Conservation (phyloP, 1,140 invertebrate genomes). For the Drosophila obscura region DNA sequence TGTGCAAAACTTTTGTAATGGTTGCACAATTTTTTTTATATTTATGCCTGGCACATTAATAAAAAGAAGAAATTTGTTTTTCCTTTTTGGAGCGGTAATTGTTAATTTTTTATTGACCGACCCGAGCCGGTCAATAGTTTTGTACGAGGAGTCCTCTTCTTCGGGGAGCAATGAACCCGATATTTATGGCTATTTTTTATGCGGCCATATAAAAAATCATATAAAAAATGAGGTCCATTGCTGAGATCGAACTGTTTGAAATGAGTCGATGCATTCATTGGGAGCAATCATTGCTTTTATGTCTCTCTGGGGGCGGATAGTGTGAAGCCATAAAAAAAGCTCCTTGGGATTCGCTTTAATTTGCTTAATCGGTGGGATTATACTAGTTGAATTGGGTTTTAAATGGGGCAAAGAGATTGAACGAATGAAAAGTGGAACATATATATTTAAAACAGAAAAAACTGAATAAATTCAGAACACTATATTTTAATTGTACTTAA, state of each 20-base stretch:
- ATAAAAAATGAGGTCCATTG: slow-evolving; percentile 23
- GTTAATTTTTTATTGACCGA: slow-evolving; percentile 64
- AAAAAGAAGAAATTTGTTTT: slow-evolving; percentile 33
- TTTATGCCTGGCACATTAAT: slow-evolving; percentile 62
- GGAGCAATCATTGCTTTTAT: slow-evolving; percentile 31
- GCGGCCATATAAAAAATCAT: slow-evolving; percentile 7
- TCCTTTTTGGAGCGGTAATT: slow-evolving; percentile 45
- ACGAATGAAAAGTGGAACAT: no score
- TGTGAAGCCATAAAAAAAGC: slow-evolving; percentile 16
- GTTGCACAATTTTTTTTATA: slow-evolving; percentile 38
- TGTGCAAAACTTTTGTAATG: slow-evolving; percentile 39
- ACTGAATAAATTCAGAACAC: no score
- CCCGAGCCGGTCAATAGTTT: neutral
- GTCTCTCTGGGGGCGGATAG: neutral
- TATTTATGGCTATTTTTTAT: slow-evolving; percentile 49
- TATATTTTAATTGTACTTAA: no score
- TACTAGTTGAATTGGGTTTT: neutral
- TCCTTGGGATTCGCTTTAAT: neutral
- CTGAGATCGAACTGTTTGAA: slow-evolving; percentile 24
- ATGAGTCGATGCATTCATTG: slow-evolving; percentile 14
- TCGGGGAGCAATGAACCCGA: slow-evolving; percentile 46
- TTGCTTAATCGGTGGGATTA: neutral
- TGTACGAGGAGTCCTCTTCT: neutral
- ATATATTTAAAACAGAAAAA: no score
- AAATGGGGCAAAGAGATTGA: no score